Base-by-base conservation (phyloP, 2,888 invertebrate species). In the Caenorhabditis sp. region DNA sequence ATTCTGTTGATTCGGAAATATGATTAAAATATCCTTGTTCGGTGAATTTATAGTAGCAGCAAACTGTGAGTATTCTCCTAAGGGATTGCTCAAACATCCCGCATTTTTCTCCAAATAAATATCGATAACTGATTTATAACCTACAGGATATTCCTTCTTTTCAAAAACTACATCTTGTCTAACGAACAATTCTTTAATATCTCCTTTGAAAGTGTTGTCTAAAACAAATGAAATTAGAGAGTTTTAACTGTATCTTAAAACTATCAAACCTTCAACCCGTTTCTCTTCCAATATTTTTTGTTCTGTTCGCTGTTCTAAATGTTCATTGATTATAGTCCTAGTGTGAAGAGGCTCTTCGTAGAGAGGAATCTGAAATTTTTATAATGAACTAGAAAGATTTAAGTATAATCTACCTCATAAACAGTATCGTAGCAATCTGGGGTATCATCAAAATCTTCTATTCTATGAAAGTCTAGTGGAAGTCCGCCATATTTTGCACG, bases 401-500 rank as follows among this genome's bases (percentile, higher is more conserved):
- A 12, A 43, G 17, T 43, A 5, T 31, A 4, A 2, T 53, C 49
- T n/a, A 73, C 72, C 65, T 73, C 74, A 52, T 77, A 77, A 52
- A 50, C 52, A 27, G 69, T 63, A 50, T 66, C 68, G n/a, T 59
- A 38, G n/a, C 43, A 59, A 10, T 65, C 67, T 12, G 63, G 70
- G 14, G 12, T 17, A 17, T 49, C 59, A 12, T 60, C 64, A 5
- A 62, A 67, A 12, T 76, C 74, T 2, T 63, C 7, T 27, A 36
- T 50, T 25, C 50, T 62, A 43, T 79, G 63, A 54, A 81, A 81
- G 54, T 77, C 68, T 26, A 81, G 54, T 10, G 80, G 82, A 1
- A 82, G 64, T 23, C 82, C 82, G 7, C 82, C 80, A 38, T 69
- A 69, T 57, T 78, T 72, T 10, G 76, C 66, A 1, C 79, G 61